Percentiles rank a stretch among this genome's conserved stretches.
Evolutionary conservation across 2,888 invertebrate genomes (phyloP).

Genomic region (Sphaeridia pumilis): DNA sequence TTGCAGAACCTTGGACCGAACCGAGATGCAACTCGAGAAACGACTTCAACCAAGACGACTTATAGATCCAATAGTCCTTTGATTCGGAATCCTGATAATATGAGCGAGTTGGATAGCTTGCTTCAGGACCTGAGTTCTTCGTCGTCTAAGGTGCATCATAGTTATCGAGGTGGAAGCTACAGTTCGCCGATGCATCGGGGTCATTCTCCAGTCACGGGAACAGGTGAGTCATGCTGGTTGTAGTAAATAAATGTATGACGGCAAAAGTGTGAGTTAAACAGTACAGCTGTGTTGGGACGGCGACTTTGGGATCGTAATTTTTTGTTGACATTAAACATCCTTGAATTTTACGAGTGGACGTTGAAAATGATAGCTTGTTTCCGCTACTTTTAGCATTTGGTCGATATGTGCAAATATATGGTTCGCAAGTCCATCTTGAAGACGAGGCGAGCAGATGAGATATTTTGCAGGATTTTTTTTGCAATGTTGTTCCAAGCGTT

Average conservation of each 20-base stretch:
- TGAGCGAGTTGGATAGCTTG: conserved; percentile 76
- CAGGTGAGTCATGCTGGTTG: not conserved
- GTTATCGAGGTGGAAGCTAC: not conserved
- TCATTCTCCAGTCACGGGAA: conserved; percentile 10
- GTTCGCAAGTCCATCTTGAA: too few species aligned
- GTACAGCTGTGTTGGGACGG: too few species aligned
- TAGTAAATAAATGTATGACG: not conserved
- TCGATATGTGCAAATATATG: too few species aligned
- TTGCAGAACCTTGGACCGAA: conserved; percentile 55
- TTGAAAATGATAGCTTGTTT: too few species aligned
- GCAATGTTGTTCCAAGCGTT: too few species aligned
- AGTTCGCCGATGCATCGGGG: conserved; percentile 27
- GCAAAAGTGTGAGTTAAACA: too few species aligned
- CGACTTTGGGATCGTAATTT: not conserved
- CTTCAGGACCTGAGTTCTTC: conserved; percentile 69
- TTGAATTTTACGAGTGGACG: too few species aligned
- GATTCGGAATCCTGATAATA: conserved; percentile 34
- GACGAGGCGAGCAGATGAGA: too few species aligned
- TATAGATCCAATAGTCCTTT: conserved; percentile 37
- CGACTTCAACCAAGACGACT: conserved; percentile 38
- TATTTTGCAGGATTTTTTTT: too few species aligned
- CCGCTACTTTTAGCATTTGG: too few species aligned
- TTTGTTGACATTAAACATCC: not conserved
- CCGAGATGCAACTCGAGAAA: conserved; percentile 43
- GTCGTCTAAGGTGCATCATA: conserved; percentile 31